A percentile compares a stretch with the other conserved stretches of the same genome.
These are phyloP conservation scores for Catocala sponsa DNA, from an alignment of 2,888 invertebrate genomes.

Conservation along the genomic window DNA sequence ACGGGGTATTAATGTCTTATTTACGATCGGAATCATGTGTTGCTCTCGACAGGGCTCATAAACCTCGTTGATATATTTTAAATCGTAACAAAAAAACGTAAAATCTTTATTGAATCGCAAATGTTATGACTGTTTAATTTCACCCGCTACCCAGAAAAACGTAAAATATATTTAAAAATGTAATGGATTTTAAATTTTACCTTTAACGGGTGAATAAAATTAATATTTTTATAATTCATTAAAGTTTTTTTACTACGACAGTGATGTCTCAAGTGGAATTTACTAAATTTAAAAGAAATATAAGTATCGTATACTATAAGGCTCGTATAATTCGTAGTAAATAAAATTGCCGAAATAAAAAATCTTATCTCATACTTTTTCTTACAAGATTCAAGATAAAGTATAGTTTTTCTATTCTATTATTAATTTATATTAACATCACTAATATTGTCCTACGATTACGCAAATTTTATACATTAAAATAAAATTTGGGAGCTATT, in stretches of 20 bases:
- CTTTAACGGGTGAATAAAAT: conserved; percentile 13
- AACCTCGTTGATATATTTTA: conserved; percentile 41
- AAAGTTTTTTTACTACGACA: conserved; percentile 10
- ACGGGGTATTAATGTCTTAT: conserved; percentile 14
- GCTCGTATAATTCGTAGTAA: too few relatives aligned
- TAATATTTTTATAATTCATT: conserved; percentile 24
- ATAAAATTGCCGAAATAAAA: neutral
- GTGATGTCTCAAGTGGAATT: conserved; percentile 7
- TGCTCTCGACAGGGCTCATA: conserved; percentile 28
- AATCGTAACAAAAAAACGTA: conserved; percentile 32
- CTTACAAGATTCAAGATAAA: too few relatives aligned
- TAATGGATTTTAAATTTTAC: conserved; percentile 17
- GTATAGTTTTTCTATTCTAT: too few relatives aligned
- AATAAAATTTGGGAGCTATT: too few relatives aligned
- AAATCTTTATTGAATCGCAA: conserved; percentile 38
- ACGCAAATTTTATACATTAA: too few relatives aligned
- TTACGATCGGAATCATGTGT: conserved; percentile 27
- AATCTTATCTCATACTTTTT: too few relatives aligned
- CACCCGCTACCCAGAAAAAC: conserved; percentile 13
- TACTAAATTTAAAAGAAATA: neutral
- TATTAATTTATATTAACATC: too few relatives aligned
- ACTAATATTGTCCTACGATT: too few relatives aligned
- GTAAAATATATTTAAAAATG: conserved; percentile 10
- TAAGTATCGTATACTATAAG: too few relatives aligned
- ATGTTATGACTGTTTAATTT: conserved; percentile 22